Base-by-base conservation (phyloP, 2,113 vertebrate genomes). In the Mugil cephalus region DNA sequence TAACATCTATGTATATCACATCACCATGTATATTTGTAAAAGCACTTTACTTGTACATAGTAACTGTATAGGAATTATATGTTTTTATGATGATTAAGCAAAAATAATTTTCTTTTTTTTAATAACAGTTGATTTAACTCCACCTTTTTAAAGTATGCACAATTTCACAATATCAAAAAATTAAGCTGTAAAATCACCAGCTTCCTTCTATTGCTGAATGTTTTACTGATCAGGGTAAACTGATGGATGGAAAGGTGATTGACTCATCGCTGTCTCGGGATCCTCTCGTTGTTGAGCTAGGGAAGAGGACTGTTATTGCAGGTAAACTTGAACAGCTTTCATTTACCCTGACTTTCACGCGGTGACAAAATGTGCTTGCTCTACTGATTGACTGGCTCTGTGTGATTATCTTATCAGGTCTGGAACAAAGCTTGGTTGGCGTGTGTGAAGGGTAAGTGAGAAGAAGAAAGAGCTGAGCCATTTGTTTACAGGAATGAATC, bases 391-490 rank as follows among this genome's bases (percentile, higher is more conserved):
- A 75, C 17, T 63, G 30, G 63, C 12, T 75, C 21, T 71, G 18
- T 62, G 21, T 74, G 56, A 35, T 3, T 50, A 80, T 51, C 50
- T 59, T 46, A 10, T 67, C 93, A 99, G 97, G 97, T 77, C 89
- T 98, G 90, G 97, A 98, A 86, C 96, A 98, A 91, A 96, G 96
- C 74, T 91, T 98, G 84, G 83, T 98, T 79, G 97, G 96, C 36
- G 95, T 99, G 83, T 99, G 97, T 89, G 96, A 96, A 87, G 97
- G 98, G 98, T 99, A 91, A 94, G 96, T 88, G 17, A 59, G 66
- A 60, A 70, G n/a, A 67, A 6, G 14, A 46, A 45, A 46, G 19
- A n/a, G 53, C 19, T 10, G 1, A 38, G 4, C 17, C 55, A 13
- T 8, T 17, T 1, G 56, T 56, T 43, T 18, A 39, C 4, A 63